Evolutionary conservation across 2,888 invertebrate species (phyloP).

Genomic region (Drosophila neonasuta): DNA sequence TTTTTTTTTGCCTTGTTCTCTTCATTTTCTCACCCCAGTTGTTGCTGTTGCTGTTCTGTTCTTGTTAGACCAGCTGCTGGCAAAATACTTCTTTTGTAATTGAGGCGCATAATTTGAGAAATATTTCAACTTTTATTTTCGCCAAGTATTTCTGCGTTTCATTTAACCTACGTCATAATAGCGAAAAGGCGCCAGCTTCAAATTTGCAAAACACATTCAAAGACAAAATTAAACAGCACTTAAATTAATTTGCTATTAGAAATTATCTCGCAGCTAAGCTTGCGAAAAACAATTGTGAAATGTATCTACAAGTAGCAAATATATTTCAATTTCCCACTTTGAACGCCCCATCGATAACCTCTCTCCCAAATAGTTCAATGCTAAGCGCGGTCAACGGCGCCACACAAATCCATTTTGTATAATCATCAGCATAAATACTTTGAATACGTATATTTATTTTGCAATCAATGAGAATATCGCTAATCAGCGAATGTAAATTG

Average conservation of each 20-base stretch:
- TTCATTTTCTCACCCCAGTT: not conserved
- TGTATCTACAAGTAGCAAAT: slow-evolving; percentile 28
- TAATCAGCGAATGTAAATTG: not conserved
- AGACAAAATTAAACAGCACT: not conserved
- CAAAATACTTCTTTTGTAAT: slow-evolving; percentile 46
- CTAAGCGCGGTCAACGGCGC: slow-evolving; percentile 59
- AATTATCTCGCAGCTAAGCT: not conserved
- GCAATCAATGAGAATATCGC: not conserved
- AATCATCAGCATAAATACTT: slow-evolving; percentile 23
- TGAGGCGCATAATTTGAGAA: slow-evolving; percentile 41
- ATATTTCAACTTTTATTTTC: slow-evolving; percentile 21
- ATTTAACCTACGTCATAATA: slow-evolving; percentile 3
- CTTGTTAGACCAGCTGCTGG: slow-evolving; percentile 49
- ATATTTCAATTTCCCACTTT: slow-evolving; percentile 1
- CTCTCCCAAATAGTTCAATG: slow-evolving; percentile 58
- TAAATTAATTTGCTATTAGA: not conserved
- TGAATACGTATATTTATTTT: slow-evolving; percentile 3
- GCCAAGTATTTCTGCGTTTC: slow-evolving; percentile 13
- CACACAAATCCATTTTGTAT: slow-evolving; percentile 27
- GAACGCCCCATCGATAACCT: slow-evolving; percentile 59
- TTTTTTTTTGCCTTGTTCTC: not conserved
- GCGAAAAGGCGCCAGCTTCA: not conserved
- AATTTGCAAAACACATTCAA: slow-evolving; percentile 2
- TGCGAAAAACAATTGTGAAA: not conserved
- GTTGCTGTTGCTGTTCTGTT: slow-evolving; percentile 2